These are phyloP conservation scores for Rhynchonycteris naso DNA, from an alignment of 2,797 vertebrate genomes.

Conservation along the genomic window DNA sequence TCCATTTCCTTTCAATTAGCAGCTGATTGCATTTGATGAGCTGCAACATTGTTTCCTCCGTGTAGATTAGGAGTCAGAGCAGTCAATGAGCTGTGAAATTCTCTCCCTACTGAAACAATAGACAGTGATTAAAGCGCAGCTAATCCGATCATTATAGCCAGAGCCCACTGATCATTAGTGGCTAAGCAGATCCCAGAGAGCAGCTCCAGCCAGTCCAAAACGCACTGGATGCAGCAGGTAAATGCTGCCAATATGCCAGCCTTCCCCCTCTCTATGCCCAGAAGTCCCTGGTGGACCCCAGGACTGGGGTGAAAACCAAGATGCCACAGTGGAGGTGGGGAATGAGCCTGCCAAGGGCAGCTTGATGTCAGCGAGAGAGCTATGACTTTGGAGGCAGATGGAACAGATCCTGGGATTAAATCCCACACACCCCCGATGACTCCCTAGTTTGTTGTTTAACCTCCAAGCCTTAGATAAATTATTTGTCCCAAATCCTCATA, in stretches of 20 bases:
- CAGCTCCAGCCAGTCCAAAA: slow-evolving; percentile 34
- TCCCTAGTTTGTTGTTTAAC: slow-evolving; percentile 33
- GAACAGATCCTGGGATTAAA: not conserved
- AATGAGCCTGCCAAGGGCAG: slow-evolving; percentile 23
- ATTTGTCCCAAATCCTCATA: slow-evolving; percentile 71
- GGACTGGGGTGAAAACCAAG: not conserved
- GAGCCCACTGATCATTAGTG: slow-evolving; percentile 79
- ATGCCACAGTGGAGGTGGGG: not conserved
- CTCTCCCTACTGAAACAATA: slow-evolving; percentile 83
- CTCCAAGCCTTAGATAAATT: slow-evolving; percentile 36
- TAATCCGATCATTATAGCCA: slow-evolving; percentile 81
- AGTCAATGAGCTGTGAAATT: slow-evolving; percentile 84
- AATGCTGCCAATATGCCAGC: not conserved
- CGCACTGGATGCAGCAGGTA: slow-evolving; percentile 60
- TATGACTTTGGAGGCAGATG: not conserved
- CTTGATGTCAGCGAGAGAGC: not conserved
- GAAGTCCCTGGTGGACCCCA: slow-evolving; percentile 4
- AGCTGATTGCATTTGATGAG: slow-evolving; percentile 85
- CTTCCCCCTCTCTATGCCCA: slow-evolving; percentile 21
- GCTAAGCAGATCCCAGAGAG: slow-evolving; percentile 76
- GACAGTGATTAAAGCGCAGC: slow-evolving; percentile 82
- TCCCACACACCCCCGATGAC: not conserved
- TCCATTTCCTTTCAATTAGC: slow-evolving; percentile 85
- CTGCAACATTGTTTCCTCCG: slow-evolving; percentile 83
- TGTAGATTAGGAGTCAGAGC: slow-evolving; percentile 83